Evolutionary conservation across 2,113 vertebrate species (phyloP).

Genomic region (Leptodactylus fuscus): DNA sequence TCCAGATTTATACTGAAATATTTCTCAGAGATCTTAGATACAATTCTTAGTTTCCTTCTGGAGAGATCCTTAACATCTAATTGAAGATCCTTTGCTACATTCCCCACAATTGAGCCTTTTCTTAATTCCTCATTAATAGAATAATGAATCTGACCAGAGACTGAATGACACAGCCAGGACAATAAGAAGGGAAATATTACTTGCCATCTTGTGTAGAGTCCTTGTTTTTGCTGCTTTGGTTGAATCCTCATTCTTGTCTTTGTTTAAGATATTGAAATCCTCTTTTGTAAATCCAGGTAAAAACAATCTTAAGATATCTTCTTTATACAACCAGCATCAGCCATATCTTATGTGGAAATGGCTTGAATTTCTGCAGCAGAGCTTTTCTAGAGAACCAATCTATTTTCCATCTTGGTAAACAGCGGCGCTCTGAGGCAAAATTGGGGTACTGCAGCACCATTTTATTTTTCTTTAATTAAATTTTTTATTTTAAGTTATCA

Average conservation of each 20-base stretch:
- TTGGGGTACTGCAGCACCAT: slow-evolving; percentile 39
- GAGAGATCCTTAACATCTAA: slow-evolving; percentile 74
- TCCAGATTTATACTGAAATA: slow-evolving; percentile 20
- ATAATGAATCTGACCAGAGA: slow-evolving; percentile 8
- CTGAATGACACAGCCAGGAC: slow-evolving; percentile 78
- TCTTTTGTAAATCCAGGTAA: background rate
- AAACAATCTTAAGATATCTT: background rate
- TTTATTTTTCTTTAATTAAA: background rate
- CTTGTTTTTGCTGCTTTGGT: background rate
- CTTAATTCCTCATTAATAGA: slow-evolving; percentile 70
- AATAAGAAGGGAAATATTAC: slow-evolving; percentile 62
- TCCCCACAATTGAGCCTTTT: slow-evolving; percentile 74
- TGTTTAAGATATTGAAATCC: background rate
- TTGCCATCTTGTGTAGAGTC: slow-evolving; percentile 50
- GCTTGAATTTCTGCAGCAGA: background rate
- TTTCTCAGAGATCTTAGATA: slow-evolving; percentile 62
- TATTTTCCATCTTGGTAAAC: slow-evolving; percentile 50
- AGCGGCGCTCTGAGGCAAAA: slow-evolving; percentile 58
- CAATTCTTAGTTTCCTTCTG: slow-evolving; percentile 72
- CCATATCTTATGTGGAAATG: slow-evolving; percentile 15
- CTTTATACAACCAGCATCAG: background rate
- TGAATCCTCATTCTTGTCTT: background rate
- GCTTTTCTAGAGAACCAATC: slow-evolving; percentile 6
- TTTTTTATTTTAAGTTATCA: background rate
- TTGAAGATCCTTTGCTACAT: slow-evolving; percentile 77